Percentiles rank a stretch among this genome's conserved stretches.
Evolutionary conservation across 2,888 invertebrate species (phyloP).

Genomic region (Leucophenga maculata): DNA sequence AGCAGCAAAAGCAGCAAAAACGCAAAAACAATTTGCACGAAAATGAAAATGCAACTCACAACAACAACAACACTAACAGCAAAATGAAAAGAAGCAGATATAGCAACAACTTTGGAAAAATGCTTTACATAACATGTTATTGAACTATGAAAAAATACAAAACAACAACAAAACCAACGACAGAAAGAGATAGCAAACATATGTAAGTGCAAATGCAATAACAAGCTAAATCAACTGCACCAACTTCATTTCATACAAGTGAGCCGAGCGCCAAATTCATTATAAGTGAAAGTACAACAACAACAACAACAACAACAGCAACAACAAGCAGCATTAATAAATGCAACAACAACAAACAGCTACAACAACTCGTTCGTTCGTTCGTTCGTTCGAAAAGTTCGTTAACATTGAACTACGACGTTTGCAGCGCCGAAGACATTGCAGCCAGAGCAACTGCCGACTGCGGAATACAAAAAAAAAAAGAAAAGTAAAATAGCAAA

Average conservation of each 20-base stretch:
- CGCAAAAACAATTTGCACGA: background rate
- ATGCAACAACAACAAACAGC: conserved; percentile 27
- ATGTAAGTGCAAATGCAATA: conserved; percentile 35
- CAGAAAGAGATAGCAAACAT: background rate
- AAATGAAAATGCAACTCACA: background rate
- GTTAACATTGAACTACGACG: conserved; percentile 71
- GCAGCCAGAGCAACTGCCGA: background rate
- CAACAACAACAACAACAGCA: conserved; percentile 42
- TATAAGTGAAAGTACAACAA: conserved; percentile 68
- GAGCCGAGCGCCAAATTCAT: conserved; percentile 67
- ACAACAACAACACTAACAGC: background rate
- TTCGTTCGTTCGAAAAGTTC: conserved; percentile 60
- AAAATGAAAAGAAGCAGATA: background rate
- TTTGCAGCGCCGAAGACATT: conserved; percentile 28
- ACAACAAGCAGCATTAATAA: conserved; percentile 27
- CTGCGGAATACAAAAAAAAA: conserved; percentile 27
- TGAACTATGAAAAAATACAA: conserved; percentile 66
- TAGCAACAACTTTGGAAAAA: conserved; percentile 59
- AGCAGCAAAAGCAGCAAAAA: conserved; percentile 8
- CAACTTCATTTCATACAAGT: conserved; percentile 46
- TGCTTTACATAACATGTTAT: conserved; percentile 71
- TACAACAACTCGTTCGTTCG: conserved; percentile 44
- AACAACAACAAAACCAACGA: conserved; percentile 32
- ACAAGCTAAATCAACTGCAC: conserved; percentile 7
- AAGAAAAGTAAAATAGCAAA: conserved; percentile 8